Base-by-base conservation (phyloP, 2,113 vertebrate species). In the Psittacara wagleri region DNA sequence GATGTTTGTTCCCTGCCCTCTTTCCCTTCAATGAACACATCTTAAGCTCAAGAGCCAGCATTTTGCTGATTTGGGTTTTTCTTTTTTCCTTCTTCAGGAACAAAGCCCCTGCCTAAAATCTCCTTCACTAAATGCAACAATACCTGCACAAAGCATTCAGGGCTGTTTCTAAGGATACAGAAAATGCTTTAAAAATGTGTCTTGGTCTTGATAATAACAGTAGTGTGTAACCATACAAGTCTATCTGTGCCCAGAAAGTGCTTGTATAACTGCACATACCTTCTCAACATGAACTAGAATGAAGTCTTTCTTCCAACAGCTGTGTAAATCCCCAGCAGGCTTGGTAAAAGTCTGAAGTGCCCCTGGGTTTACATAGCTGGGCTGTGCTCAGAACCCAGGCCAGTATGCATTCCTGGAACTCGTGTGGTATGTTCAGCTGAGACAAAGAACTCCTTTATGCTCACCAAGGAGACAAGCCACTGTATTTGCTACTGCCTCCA, bases 1-100 rank as follows among this genome's bases (percentile, higher is more conserved):
- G 12, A 54, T 1, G 3, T 51, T 64, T 82, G 9, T 12, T 37
- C 16, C 13, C 9, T 4, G 6, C 9, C 1, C 6, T 7, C 1
- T 27, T 57, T 83, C 52, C 48, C 35, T 59, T 79, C 62, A 82
- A 13, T 37, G 62, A 28, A 25, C 43, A 49, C 10, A 18, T 23
- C n/a, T 72, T 46, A 72, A 82, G 33, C 70, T 59, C 43, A 46
- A 75, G 4, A 44, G 37, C 10, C 46, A 72, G 24, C 2, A 59
- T 70, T 66, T 78, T 87, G 18, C 61, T 49, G 13, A 24, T 78
- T 35, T 24, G 13, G 33, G 13, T 55, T 18, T 2, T 44, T 0
- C 20, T 73, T 68, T 54, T 31, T 62, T 54, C 51, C 44, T 78
- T n/a, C 10, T 29, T 51, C 0, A 0, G 37, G 54, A 86, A 39